Base-by-base conservation (phyloP, 2,888 invertebrate species). In the Onchidella celtica region DNA sequence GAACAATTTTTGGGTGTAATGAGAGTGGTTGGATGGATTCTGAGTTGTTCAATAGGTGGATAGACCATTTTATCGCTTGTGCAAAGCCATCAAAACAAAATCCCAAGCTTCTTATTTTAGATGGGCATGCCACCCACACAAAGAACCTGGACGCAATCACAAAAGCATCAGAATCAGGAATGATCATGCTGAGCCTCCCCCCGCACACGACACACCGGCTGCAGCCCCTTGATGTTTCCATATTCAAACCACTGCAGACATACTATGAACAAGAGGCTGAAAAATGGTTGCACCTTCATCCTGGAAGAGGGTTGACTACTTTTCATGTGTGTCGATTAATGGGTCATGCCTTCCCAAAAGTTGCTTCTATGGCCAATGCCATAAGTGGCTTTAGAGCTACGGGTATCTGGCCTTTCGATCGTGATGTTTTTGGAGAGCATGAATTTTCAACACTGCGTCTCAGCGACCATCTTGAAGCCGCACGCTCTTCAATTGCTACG, bases 151-250 rank as follows among this genome's bases (percentile, higher is more conserved):
- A 73, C 17, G 73, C 73, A 3, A 73, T 59, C 14, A 34, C 24
- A 1, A 3, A 32, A 9, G 73, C 73, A n/a, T 29, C n/a, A 32
- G 11, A 17, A 4, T 21, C 17, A 34, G 21, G n/a, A 17, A 34
- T 57, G n/a, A n/a, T 47, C n/a, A 73, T 73, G 72, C 29, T 47
- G 14, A 32, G 57, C 29, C 59, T 73, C 2, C 59, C 73, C 24
- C 61, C 73, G 9, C 59, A 73, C 59, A 57, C 57, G n/a, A 73
- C 73, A 29, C 61, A 73, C 73, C 11, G n/a, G 34, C 17, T 61
- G 34, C 73, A 73, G n/a, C 73, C 73, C 32, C 29, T 73, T 3
- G 73, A 73, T 21, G 34, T 32, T 3, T 11, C 32, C 21, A 59
- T 73, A 17, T 73, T 59, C 57, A 73, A 57, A 34, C 73, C 73